Evolutionary conservation across 2,113 vertebrate species (phyloP).

Genomic region (Heloderma charlesbogerti): DNA sequence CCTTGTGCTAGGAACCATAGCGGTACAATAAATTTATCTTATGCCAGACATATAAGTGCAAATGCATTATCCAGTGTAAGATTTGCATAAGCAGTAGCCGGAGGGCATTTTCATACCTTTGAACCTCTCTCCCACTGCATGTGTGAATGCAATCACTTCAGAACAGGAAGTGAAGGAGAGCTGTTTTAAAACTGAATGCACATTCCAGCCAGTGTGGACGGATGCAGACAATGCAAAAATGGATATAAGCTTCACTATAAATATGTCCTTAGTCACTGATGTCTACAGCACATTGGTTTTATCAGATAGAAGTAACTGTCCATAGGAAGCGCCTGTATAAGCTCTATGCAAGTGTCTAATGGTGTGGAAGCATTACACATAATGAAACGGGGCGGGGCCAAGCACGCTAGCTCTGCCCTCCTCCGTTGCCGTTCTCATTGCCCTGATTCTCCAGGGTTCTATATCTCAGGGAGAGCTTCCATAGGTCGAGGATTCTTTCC

Average conservation of each 20-base stretch:
- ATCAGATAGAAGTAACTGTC: not conserved
- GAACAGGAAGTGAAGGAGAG: not conserved
- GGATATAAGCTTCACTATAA: not conserved
- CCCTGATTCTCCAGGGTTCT: no score
- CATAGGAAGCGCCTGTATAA: not conserved
- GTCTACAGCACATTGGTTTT: not conserved
- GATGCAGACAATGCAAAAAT: not conserved
- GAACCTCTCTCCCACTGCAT: not conserved
- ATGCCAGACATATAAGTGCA: not conserved
- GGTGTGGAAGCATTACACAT: no score
- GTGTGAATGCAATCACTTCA: not conserved
- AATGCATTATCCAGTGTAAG: not conserved
- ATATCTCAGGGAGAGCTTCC: no score
- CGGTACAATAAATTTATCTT: conserved; percentile 12
- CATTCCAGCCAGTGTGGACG: not conserved
- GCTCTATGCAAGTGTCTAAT: no score
- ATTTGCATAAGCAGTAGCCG: not conserved
- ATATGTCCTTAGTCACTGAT: not conserved
- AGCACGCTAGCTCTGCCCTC: no score
- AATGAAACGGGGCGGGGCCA: no score
- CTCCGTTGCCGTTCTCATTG: no score
- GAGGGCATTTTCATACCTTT: not conserved
- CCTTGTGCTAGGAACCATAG: conserved; percentile 12
- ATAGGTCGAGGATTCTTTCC: no score
- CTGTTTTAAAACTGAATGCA: not conserved